phyloP scores from a whole-genome alignment of 2,797 vertebrate genomes.

The Smutsia gigantea region DNA sequence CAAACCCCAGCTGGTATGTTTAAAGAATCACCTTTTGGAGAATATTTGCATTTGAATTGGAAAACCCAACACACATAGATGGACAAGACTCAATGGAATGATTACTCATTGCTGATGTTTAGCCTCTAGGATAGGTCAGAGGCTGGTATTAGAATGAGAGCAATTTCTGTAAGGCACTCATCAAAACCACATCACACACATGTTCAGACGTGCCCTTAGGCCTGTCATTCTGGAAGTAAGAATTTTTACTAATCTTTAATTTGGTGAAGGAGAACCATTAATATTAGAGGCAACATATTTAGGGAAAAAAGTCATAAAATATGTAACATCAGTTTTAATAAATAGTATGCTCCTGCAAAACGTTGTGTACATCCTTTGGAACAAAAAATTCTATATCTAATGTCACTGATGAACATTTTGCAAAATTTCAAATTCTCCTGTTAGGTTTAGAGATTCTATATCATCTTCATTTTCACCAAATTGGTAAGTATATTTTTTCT shows the following conservation, averaged over 20 bases:
- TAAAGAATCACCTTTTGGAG: not conserved
- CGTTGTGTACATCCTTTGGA: not conserved
- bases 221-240: not conserved
- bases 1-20: not conserved
- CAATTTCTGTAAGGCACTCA: not conserved
- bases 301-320: not conserved
- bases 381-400: not conserved
- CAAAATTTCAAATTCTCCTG: not conserved
- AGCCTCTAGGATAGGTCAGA: not conserved
- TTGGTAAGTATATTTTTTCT: not conserved
- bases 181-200: not conserved
- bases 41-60: not conserved
- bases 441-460: not conserved
- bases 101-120: not conserved
- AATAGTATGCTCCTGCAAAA: not conserved
- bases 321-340: not conserved
- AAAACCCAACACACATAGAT: not conserved
- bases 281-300: not conserved
- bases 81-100: not conserved
- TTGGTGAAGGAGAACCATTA: not conserved
- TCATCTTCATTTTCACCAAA: not conserved
- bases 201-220: not conserved
- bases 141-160: not conserved
- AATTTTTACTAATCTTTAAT: not conserved
- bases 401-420: not conserved